Percentiles rank a stretch among this genome's conserved stretches.
Conservation (phyloP, 2,797 vertebrate species). For the Parauchenoglanis punctatus region DNA sequence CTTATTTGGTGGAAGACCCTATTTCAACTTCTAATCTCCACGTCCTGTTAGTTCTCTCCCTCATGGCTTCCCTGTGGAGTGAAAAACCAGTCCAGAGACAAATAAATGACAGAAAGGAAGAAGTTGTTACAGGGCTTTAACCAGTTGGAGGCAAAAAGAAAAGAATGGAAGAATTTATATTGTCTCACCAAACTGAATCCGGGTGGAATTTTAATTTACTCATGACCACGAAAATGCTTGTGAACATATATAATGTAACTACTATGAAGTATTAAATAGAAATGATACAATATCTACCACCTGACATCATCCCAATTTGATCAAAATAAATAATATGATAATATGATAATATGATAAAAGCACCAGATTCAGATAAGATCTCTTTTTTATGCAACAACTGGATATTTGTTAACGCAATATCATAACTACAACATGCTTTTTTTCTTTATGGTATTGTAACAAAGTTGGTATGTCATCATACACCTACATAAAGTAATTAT, state of each 20-base stretch:
- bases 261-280: not conserved
- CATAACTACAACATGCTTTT: not conserved
- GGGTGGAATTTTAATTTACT: not conserved
- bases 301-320: not conserved
- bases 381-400: not conserved
- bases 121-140: not conserved
- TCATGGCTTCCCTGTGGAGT: slow-evolving; percentile 26
- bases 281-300: not conserved
- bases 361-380: not conserved
- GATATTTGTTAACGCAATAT: not conserved
- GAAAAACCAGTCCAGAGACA: slow-evolving; percentile 7
- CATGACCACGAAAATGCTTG: not conserved
- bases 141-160: not conserved
- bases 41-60: not conserved
- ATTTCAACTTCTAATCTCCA: slow-evolving; percentile 5
- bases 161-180: not conserved
- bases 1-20: not conserved
- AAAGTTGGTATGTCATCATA: not conserved
- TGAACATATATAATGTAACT: not conserved
- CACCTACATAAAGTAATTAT: not conserved
- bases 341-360: not conserved
- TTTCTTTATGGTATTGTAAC: not conserved
- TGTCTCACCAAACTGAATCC: not conserved
- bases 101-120: not conserved
- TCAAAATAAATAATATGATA: not conserved